Evolutionary conservation across 1,140 invertebrate genomes (phyloP).

Genomic region (Galleria mellonella): DNA sequence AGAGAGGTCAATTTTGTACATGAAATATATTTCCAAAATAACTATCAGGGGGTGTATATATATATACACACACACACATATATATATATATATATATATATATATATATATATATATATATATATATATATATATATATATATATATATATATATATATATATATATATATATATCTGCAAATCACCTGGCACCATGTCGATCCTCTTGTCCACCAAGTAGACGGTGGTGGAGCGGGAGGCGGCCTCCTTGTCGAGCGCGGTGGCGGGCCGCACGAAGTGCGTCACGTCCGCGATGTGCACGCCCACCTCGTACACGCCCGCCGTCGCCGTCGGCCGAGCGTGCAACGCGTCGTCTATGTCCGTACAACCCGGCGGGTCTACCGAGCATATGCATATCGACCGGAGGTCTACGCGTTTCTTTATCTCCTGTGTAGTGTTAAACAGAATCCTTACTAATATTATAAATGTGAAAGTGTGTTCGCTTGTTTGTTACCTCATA

Average conservation of each 20-base stretch:
- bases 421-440: conserved; percentile 79
- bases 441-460: no score
- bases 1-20: no score
- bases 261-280: conserved; percentile 94
- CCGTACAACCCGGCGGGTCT: conserved; percentile 98
- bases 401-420: conserved; percentile 87
- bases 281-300: conserved; percentile 97
- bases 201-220: conserved; percentile 93
- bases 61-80: no score
- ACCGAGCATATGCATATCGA: conserved; percentile 95
- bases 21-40: no score
- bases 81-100: no score
- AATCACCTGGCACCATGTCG: conserved; percentile 88
- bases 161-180: no score
- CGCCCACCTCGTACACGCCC: conserved; percentile 86
- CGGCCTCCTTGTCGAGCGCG: conserved; percentile 91
- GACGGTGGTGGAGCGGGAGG: conserved; percentile 89
- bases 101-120: no score
- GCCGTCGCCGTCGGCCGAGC: conserved; percentile 82
- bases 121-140: no score
- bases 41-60: no score
- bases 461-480: no score
- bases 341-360: conserved; percentile 99
- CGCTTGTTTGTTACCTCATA: no score
- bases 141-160: no score